Percentiles rank a stretch among this genome's conserved stretches.
phyloP scores from a whole-genome alignment of 2,113 vertebrate species.

The Ranitomeya imitator region DNA sequence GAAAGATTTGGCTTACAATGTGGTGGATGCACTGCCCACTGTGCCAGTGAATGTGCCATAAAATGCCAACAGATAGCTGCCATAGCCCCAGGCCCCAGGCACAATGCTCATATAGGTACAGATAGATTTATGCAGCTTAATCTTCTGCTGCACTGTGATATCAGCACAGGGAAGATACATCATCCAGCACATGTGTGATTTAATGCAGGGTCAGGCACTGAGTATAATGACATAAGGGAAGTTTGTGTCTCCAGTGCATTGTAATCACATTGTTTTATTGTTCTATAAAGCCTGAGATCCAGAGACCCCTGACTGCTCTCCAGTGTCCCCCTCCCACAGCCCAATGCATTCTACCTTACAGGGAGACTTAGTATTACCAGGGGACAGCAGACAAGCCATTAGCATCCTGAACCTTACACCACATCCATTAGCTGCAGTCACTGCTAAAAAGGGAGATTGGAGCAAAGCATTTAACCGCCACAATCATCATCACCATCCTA shows the following conservation, averaged over 20 bases:
- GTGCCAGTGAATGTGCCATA: background rate
- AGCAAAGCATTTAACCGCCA: slow-evolving; percentile 43
- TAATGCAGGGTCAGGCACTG: slow-evolving; percentile 33
- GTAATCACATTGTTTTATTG: slow-evolving; percentile 37
- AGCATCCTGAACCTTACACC: slow-evolving; percentile 62
- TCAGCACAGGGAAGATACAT: background rate
- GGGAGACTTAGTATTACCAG: slow-evolving; percentile 66
- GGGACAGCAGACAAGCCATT: slow-evolving; percentile 76
- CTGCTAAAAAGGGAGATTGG: slow-evolving; percentile 33
- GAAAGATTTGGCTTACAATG: background rate
- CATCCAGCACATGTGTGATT: slow-evolving; percentile 5
- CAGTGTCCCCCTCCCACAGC: slow-evolving; percentile 61
- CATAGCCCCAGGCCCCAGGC: background rate
- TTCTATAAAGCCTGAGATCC: slow-evolving; percentile 33
- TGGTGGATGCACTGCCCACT: background rate
- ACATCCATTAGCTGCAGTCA: slow-evolving; percentile 55
- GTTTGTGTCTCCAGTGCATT: slow-evolving; percentile 30
- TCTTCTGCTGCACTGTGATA: background rate
- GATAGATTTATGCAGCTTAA: background rate
- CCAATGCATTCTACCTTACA: slow-evolving; percentile 67
- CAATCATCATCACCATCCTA: background rate
- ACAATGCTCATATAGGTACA: background rate
- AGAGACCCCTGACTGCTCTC: slow-evolving; percentile 18
- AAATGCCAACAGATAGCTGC: background rate
- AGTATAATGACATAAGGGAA: slow-evolving; percentile 33